Evolutionary conservation across 2,113 vertebrate species (phyloP).

Genomic region (Lynx canadensis): DNA sequence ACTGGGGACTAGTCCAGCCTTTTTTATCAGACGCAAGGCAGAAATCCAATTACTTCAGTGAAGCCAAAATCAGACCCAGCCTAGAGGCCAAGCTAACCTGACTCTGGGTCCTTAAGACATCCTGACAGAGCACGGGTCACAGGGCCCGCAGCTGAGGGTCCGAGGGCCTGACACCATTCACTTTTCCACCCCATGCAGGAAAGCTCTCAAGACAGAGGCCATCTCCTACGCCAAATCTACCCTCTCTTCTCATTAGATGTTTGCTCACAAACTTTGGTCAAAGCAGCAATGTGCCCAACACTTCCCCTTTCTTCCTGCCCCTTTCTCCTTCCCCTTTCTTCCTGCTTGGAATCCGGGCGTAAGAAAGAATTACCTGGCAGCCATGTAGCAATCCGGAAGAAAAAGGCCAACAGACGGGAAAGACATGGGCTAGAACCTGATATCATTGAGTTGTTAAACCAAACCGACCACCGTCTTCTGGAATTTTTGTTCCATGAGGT

Average conservation of each 20-base stretch:
- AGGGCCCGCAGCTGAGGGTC: not conserved
- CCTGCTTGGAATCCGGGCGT: not conserved
- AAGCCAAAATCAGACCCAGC: constrained; percentile 35
- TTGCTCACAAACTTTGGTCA: not conserved
- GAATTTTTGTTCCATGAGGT: not conserved
- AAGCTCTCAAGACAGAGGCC: not conserved
- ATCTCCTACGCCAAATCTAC: not conserved
- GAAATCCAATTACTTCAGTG: constrained; percentile 24
- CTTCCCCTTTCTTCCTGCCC: not conserved
- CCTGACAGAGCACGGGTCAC: not conserved
- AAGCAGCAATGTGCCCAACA: not conserved
- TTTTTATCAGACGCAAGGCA: constrained; percentile 40
- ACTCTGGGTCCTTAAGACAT: not conserved
- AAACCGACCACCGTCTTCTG: not conserved
- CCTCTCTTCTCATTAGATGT: not conserved
- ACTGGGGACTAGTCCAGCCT: not conserved
- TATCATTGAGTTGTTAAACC: not conserved
- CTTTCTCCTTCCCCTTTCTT: not conserved
- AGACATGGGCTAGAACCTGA: not conserved
- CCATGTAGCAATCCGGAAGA: not conserved
- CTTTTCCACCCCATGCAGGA: not conserved
- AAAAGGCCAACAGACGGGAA: not conserved
- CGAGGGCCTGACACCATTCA: not conserved
- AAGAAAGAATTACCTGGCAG: not conserved
- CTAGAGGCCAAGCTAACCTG: not conserved